Evolutionary conservation across 2,797 vertebrate genomes (phyloP), one percentile per base, ranked within the genome.

Genomic region (Clarias pachynema): DNA sequence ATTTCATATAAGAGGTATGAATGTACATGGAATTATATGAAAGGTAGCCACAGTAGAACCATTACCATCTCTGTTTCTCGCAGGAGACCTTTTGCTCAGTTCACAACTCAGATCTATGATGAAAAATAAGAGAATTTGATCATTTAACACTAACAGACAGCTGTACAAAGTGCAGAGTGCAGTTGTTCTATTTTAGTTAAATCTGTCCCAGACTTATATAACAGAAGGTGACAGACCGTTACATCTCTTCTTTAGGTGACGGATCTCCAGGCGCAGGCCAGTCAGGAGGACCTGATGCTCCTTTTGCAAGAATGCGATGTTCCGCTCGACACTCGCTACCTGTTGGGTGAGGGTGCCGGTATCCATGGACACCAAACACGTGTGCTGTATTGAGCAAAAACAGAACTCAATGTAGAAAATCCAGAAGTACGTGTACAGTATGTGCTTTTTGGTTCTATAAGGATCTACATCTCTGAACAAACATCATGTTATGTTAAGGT

Each of bases 251-350:
- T 96, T 98, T 90, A 99, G 90, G 91, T 96, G 96, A 7, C 96
- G 95, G 92, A 98, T 97, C 93, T 99, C 98, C 92, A 97, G 92
- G 89, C 97, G 96, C 90, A 99, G 94, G 80, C 95, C 97, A 0
- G 96, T 94, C 72, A 99, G 94, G 91, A 99, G 94, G 88, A 95
- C 94, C 93, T 96, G 95, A 93, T 99, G 97, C 91, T 98, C 97
- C 89, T 97, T 97, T 92, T 98, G 96, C 85, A 99, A 94, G 94
- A 99, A 98, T 22, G 95, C 90, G 15, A 97, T 97, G 93, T 96
- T 97, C 81, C 97, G 93, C 91, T 97, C 96, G 91, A 98, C 96
- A 1, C 95, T 97, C 93, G 97, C 96, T 93, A 99, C 97, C 95
- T 98, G 97, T 93, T 96, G 97, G 95, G 97, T 96, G 93, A 99